Evolutionary conservation across 1,140 invertebrate species (phyloP), one percentile per base, ranked within the genome.

Genomic region (Stegodyphus dumicola): DNA sequence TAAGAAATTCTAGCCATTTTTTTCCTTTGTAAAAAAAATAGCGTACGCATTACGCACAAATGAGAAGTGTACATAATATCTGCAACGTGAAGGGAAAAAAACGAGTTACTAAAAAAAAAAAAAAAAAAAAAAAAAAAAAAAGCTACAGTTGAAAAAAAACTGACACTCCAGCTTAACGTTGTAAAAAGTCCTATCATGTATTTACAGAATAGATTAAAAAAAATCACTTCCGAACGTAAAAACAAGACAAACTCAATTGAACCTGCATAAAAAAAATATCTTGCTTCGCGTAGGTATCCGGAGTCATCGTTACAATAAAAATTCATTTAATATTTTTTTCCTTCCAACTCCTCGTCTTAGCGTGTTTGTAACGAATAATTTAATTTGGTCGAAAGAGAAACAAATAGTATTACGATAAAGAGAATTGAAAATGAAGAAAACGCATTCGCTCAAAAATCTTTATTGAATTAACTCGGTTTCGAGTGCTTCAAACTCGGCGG

Each of bases 361-460:
- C 73, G 0, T 77, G 53, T 77, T 77, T 77, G 75, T 52, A 49
- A 66, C 60, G 49, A 60, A 77, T 77, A 77, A 77, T 77, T 77
- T 65, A 77, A 77, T 77, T 77, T 77, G 15, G 17, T 51, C 10
- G 18, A 51, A 33, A 56, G 60, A 65, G 75, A 77, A 77, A 77
- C 75, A 77, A 77, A 77, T 77, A 77, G 60, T 15, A 77, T 77
- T 77, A 77, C 17, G 60, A 74, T 77, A 77, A 77, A 77, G 18
- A 77, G 75, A 77, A 65, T 51, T 51, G 56, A 77, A 77, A 65
- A 76, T 33, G 53, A 60, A 77, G 56, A 51, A 17, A 66, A 65
- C 13, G 33, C 6, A 48, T n/a, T 13, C 56, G 9, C 49, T 77
- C 18, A 66, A 66, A 15, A 17, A 15, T 13, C 65, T 17, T 67